These are phyloP conservation scores for Dolichomitus sp. DNA, from an alignment of 2,888 invertebrate genomes.

Conservation along the genomic window DNA sequence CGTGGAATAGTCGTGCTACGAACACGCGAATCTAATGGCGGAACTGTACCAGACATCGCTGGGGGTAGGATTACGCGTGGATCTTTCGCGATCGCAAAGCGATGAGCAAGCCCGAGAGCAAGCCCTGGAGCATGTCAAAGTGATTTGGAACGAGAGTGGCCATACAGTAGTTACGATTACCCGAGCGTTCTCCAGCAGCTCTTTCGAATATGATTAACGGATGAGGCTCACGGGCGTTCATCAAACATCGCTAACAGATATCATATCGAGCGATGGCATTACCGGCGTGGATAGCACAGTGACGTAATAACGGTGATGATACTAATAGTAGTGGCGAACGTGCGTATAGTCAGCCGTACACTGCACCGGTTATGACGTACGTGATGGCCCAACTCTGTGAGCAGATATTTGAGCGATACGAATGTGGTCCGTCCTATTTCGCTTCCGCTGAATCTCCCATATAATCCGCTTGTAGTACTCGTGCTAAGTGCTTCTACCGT, in stretches of 20 bases:
- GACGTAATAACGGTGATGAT: slow-evolving; percentile 30
- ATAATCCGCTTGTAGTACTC: slow-evolving; percentile 5
- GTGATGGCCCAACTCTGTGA: not conserved
- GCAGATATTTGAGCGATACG: slow-evolving; percentile 15
- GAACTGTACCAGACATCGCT: slow-evolving; percentile 7
- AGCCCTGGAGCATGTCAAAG: slow-evolving; percentile 22
- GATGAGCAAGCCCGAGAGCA: not conserved
- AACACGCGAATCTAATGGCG: not conserved
- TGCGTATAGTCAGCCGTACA: slow-evolving; percentile 2
- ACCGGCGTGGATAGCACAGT: not conserved
- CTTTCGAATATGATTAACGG: slow-evolving; percentile 40
- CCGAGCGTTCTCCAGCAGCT: slow-evolving; percentile 1
- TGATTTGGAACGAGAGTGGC: slow-evolving; percentile 24
- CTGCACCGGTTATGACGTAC: not conserved
- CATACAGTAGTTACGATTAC: slow-evolving; percentile 33
- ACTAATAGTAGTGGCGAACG: slow-evolving; percentile 46
- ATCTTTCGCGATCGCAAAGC: slow-evolving; percentile 11
- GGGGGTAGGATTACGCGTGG: not conserved
- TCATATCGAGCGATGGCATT: slow-evolving; percentile 40
- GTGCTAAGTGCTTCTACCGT: not conserved
- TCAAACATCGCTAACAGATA: slow-evolving; percentile 58
- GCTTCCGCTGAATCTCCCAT: not conserved
- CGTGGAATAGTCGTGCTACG: slow-evolving; percentile 3
- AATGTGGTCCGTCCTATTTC: slow-evolving; percentile 18
- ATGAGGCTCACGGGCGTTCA: slow-evolving; percentile 50